Conservation (phyloP, 2,113 vertebrate species). For the Pteronura brasiliensis region DNA sequence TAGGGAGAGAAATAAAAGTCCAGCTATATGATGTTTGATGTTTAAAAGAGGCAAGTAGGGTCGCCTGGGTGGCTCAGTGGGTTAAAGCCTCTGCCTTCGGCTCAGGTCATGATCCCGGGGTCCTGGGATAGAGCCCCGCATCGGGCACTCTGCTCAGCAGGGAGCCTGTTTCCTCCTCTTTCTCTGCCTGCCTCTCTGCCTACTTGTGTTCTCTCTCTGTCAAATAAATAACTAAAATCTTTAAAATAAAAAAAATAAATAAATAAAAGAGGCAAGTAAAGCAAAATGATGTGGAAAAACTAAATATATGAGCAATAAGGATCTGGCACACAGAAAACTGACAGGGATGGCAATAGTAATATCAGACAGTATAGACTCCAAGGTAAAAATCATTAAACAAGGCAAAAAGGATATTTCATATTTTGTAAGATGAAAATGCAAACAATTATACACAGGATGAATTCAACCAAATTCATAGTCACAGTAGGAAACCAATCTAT, state of each 20-base stretch:
- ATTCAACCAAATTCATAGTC: slow-evolving; percentile 4
- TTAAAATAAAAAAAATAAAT: too few species aligned
- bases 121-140: too few species aligned
- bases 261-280: not conserved
- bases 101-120: too few species aligned
- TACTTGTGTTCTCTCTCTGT: too few species aligned
- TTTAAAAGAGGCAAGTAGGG: not conserved
- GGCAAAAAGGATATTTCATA: not conserved
- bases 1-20: not conserved
- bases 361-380: not conserved
- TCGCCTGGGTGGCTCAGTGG: too few species aligned
- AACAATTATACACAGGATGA: not conserved
- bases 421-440: slow-evolving; percentile 3
- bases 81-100: too few species aligned
- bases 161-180: too few species aligned
- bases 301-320: not conserved
- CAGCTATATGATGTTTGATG: not conserved
- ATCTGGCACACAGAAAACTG: not conserved
- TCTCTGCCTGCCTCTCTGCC: too few species aligned
- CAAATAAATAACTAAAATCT: too few species aligned
- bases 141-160: too few species aligned
- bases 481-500: not conserved
- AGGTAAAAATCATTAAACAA: not conserved
- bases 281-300: not conserved
- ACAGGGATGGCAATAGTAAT: not conserved